phyloP scores from a whole-genome alignment of 2,888 invertebrate species.

The Torymus aiolomorphi region DNA sequence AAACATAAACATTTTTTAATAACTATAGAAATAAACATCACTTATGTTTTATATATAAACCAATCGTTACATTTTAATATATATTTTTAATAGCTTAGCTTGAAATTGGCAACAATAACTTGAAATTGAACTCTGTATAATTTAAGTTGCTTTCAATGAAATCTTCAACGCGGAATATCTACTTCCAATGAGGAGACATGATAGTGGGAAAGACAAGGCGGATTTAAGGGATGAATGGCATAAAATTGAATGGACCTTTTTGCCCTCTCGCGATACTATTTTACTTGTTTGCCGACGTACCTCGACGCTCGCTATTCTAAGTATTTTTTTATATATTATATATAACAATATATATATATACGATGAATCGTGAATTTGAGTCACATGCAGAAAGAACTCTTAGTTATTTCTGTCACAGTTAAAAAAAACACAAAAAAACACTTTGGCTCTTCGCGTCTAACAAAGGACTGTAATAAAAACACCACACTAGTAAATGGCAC shows the following conservation, averaged over 20 bases:
- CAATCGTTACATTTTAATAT: constrained; percentile 14
- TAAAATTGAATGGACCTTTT: constrained; percentile 41
- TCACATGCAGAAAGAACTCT: constrained; percentile 75
- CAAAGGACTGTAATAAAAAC: constrained; percentile 75
- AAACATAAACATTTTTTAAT: background rate
- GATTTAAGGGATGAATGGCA: constrained; percentile 19
- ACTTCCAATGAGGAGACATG: constrained; percentile 29
- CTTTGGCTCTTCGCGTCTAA: constrained; percentile 78
- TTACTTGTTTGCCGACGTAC: constrained; percentile 62
- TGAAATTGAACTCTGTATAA: constrained; percentile 15
- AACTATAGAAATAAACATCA: constrained; percentile 7
- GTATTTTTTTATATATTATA: constrained; percentile 76
- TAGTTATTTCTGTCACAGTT: constrained; percentile 76
- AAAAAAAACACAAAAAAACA: constrained; percentile 68
- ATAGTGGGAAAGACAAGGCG: constrained; percentile 31
- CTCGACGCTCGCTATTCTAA: constrained; percentile 68
- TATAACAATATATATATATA: constrained; percentile 80
- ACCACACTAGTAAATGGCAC: constrained; percentile 79
- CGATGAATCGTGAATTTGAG: constrained; percentile 75
- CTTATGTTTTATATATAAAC: constrained; percentile 8
- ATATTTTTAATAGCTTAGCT: constrained; percentile 3
- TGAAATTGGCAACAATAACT: constrained; percentile 15
- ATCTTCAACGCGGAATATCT: constrained; percentile 20
- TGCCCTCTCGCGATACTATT: constrained; percentile 40
- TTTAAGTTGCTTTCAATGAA: constrained; percentile 26